Base-by-base conservation (phyloP, 2,113 vertebrate species). In the Anoplopoma fimbria region DNA sequence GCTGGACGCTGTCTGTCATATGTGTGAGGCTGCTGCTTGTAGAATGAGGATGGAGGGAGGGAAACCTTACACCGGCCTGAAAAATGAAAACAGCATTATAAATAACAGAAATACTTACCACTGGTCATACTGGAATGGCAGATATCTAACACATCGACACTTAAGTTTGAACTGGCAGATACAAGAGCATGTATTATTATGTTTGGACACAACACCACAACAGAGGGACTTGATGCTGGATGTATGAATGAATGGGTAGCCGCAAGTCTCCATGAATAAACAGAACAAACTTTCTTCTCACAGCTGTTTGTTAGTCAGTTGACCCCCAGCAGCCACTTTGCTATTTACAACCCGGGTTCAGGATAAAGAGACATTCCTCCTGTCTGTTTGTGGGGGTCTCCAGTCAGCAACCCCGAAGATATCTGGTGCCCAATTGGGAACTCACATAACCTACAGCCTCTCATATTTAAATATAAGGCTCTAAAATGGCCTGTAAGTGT, bases 1-100 rank as follows among this genome's bases (percentile, higher is more conserved):
- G 33, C 65, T 1, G 74, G 51, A 29, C 2, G 29, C 29, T 13
- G 80, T 47, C 29, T 36, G 78, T 60, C n/a, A 23, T 34, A 10
- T 82, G 80, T 73, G 79, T 60, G 70, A 55, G 75, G 68, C 45
- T 64, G 67, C 61, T 80, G 68, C 76, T 63, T 36, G 82, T 14
- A 40, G 77, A 31, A 10, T 1, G 9, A 49, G 67, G 55, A 42
- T 51, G 36, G 69, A 65, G 53, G 74, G 70, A 55, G 2, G 73
- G 80, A 77, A 76, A 65, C 70, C 74, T 82, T 42, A 88, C 80
- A 87, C 69, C 76, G 33, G 53, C 86, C 92, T 93, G 78, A 0
- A 90, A 55, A 91, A 81, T 21, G n/a, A 87, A 29, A 71, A 57
- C 53, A 82, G 21, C 0, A 82, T 10, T 19, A 51, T 60, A 74